phyloP scores from a whole-genome alignment of 2,797 vertebrate species.

The Bradypus variegatus region DNA sequence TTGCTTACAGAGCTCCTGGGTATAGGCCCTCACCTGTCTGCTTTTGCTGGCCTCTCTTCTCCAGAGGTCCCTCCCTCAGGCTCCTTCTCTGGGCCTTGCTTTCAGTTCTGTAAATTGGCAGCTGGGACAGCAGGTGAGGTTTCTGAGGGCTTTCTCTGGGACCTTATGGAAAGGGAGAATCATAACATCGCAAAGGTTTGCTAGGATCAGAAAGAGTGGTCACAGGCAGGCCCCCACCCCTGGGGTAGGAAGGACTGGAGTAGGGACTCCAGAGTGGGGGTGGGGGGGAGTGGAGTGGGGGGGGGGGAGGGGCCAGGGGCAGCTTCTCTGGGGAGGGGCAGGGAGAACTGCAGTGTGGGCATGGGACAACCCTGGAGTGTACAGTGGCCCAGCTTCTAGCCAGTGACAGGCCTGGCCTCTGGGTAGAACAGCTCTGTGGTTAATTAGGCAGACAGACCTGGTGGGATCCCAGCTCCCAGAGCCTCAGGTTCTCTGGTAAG shows the following conservation, averaged over 20 bases:
- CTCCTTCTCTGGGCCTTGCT: neutral
- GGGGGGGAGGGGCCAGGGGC: neutral
- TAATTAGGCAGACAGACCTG: neutral
- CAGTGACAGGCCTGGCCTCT: neutral
- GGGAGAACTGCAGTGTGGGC: neutral
- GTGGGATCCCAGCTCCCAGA: neutral
- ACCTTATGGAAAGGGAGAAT: neutral
- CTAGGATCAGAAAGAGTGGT: neutral
- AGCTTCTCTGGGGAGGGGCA: rapidly evolving
- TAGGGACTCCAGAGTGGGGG: rapidly evolving
- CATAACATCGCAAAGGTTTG: neutral
- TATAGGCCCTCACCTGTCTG: too few relatives aligned
- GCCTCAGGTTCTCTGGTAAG: neutral
- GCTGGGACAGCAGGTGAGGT: neutral
- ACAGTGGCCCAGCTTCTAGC: neutral
- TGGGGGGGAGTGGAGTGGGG: too few relatives aligned
- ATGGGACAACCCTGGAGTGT: neutral
- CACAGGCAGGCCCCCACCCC: neutral
- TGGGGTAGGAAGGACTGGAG: neutral
- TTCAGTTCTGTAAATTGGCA: neutral
- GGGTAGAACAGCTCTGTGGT: neutral
- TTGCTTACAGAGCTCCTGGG: neutral
- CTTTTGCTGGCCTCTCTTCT: neutral
- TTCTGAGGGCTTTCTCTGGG: neutral
- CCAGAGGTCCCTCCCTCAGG: neutral